Base-by-base conservation (phyloP, 2,888 invertebrate species). In the Nemotelus nigrinus region DNA sequence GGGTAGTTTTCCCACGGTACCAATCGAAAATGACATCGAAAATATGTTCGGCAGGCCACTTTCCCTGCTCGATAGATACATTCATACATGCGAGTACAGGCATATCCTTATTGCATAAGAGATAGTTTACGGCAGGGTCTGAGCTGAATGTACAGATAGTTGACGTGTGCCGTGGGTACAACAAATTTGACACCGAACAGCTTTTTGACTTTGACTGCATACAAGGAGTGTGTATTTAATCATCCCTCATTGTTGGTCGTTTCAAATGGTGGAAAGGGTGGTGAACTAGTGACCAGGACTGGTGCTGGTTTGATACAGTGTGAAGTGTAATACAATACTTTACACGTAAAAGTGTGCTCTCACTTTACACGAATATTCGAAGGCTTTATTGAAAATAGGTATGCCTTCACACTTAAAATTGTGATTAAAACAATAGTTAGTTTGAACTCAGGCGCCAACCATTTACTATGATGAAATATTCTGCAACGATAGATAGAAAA, bases 121-220 rank as follows among this genome's bases (percentile, higher is more conserved):
- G 48, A 58, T 58, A 72, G 72, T 68, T 50, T 25, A 4, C 50
- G 50, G 53, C 64, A 25, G 65, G 53, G 43, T 25, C 47, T 2
- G 25, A 25, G 25, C 25, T 3, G 53, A 53, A n/a, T 47, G 47
- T 8, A 75, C 44, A 65, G 76, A 76, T 76, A 76, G 76, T 76
- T 65, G 48, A 76, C 79, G 76, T 78, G 72, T 72, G 78, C 72
- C 76, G 44, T 53, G 76, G 76, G 79, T 77, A 65, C 76, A 77
- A 67, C 76, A 79, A 79, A 78, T 78, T 79, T 79, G 78, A 79
- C 79, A 79, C 77, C 79, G 77, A 78, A 45, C 78, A 77, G 76
- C 70, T 78, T 76, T 76, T 76, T 79, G 71, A 78, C 76, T 78
- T 72, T 64, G 48, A 47, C 57, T 43, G 10, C 47, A 53, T 55